Percentiles rank a stretch among this genome's conserved stretches.
These are phyloP conservation scores for Diarsia dahlii DNA, from an alignment of 2,888 invertebrate genomes.

Conservation along the genomic window DNA sequence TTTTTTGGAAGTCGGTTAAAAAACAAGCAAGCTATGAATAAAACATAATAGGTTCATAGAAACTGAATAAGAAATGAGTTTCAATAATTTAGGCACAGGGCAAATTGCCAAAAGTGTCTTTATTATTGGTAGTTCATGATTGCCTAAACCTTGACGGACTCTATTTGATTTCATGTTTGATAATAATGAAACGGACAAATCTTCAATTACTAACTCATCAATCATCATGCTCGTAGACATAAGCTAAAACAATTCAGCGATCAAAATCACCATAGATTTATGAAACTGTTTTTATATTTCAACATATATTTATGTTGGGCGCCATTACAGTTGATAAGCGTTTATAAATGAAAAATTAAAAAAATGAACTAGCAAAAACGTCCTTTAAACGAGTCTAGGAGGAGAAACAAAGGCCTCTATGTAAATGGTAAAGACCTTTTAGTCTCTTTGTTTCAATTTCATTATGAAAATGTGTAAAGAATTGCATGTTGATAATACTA, in stretches of 20 bases:
- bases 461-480: background rate
- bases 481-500: background rate
- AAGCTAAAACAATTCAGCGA: background rate
- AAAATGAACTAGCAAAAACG: background rate
- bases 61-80: constrained; percentile 32
- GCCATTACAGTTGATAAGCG: constrained; percentile 2
- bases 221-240: background rate
- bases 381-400: background rate
- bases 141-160: background rate
- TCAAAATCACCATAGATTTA: background rate
- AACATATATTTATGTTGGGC: too few relatives aligned
- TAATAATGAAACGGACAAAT: background rate
- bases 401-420: constrained; percentile 1
- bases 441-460: background rate
- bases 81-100: constrained; percentile 12
- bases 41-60: constrained; percentile 26
- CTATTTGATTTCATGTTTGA: constrained; percentile 9
- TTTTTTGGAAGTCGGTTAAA: too few relatives aligned
- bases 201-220: background rate
- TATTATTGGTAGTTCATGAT: constrained; percentile 7
- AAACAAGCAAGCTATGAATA: constrained; percentile 40
- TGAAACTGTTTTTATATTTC: background rate
- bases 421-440: background rate
- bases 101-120: constrained; percentile 27
- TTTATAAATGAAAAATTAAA: background rate